A percentile compares a stretch with the other conserved stretches of the same genome.
phyloP scores from a whole-genome alignment of 2,797 vertebrate genomes.

The Erethizon dorsatum region DNA sequence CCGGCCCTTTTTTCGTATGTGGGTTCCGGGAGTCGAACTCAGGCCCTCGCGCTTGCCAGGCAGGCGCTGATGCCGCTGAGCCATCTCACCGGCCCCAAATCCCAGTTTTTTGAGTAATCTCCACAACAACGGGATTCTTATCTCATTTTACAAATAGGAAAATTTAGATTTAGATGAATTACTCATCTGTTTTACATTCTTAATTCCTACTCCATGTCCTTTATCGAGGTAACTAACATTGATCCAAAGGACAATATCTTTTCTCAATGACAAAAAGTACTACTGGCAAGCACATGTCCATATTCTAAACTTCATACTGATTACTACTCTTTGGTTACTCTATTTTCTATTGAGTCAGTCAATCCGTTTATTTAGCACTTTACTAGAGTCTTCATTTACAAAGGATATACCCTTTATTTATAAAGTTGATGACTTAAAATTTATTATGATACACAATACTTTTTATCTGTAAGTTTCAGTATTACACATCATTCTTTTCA shows the following conservation, averaged over 20 bases:
- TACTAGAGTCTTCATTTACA: neutral
- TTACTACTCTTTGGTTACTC: neutral
- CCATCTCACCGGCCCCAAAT: too few species aligned
- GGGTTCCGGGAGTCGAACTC: too few species aligned
- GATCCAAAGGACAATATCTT: neutral
- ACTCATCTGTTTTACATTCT: neutral
- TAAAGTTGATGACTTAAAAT: neutral
- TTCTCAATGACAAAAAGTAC: neutral
- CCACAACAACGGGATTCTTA: neutral
- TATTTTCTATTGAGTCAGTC: neutral
- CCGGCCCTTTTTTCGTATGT: too few species aligned
- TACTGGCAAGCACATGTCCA: neutral
- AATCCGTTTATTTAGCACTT: neutral
- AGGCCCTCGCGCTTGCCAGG: too few species aligned
- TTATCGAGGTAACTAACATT: neutral
- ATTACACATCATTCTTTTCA: neutral
- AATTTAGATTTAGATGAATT: neutral
- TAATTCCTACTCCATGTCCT: neutral
- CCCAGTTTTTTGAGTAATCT: too few species aligned
- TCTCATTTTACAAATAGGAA: neutral
- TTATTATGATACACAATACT: neutral
- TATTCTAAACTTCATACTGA: neutral
- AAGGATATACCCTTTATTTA: neutral
- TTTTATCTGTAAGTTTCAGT: neutral
- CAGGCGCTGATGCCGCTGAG: too few species aligned